Base-by-base conservation (phyloP, 2,888 invertebrate genomes). In the Tuta absoluta region DNA sequence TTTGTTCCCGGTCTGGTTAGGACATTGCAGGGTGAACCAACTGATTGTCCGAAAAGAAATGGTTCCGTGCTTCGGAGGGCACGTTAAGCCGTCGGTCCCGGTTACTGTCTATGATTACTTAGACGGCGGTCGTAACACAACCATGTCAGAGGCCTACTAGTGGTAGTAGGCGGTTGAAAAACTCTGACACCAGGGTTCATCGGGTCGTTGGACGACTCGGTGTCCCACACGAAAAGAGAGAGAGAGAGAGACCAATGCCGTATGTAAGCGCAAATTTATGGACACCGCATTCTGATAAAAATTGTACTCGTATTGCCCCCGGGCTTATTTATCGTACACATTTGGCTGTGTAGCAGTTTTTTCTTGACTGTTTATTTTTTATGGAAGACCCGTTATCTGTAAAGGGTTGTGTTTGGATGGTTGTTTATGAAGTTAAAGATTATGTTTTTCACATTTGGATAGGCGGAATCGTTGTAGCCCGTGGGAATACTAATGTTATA, bases 181-280 rank as follows among this genome's bases (percentile, higher is more conserved):
- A n/a, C n/a, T n/a, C n/a, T n/a, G n/a, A n/a, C n/a, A n/a, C n/a
- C n/a, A n/a, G n/a, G n/a, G n/a, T n/a, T n/a, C n/a, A n/a, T n/a
- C n/a, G n/a, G n/a, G n/a, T n/a, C n/a, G n/a, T n/a, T n/a, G n/a
- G n/a, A n/a, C n/a, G n/a, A n/a, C n/a, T n/a, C n/a, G n/a, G n/a
- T n/a, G n/a, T n/a, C n/a, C n/a, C n/a, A n/a, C n/a, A n/a, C n/a
- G n/a, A n/a, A n/a, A n/a, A n/a, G n/a, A n/a, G n/a, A n/a, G n/a
- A n/a, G n/a, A n/a, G n/a, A n/a, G n/a, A n/a, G 41, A 38, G 41
- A 41, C 59, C 59, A 59, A 59, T 59, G 41, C 38, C 59, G 59
- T 85, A 75, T 84, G 85, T 88, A 87, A 89, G 80, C 82, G 76
- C 69, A 76, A 88, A 91, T 89, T 90, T 91, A 90, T 89, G 85